A percentile compares a stretch with the other conserved stretches of the same genome.
Conservation (phyloP, 2,113 vertebrate genomes). For the Pomatostomus ruficeps region DNA sequence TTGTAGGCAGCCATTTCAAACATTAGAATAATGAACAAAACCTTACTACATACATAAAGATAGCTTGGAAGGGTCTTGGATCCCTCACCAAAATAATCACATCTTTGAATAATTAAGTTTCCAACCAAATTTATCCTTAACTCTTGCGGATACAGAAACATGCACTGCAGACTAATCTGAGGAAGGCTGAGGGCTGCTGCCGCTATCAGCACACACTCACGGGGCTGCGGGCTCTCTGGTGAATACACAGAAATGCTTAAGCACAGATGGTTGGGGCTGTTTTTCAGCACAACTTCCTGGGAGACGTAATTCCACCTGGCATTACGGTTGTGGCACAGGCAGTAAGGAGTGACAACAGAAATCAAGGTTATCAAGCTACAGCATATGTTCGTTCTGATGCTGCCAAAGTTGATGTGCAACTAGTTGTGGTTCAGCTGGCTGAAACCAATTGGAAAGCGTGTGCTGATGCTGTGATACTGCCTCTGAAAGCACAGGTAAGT, state of each 20-base stretch:
- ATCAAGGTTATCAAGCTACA: conserved; percentile 65
- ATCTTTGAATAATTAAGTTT: neutral
- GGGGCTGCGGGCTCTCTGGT: neutral
- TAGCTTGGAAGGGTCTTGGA: neutral
- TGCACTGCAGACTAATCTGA: rapidly evolving
- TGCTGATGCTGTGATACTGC: conserved; percentile 45
- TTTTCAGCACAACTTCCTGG: conserved; percentile 59
- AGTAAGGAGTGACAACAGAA: conserved; percentile 54
- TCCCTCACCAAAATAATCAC: neutral
- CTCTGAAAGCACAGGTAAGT: conserved; percentile 64
- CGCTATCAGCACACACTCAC: neutral
- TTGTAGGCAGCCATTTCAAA: neutral
- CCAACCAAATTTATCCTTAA: neutral
- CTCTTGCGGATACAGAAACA: neutral
- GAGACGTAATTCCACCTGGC: conserved; percentile 22
- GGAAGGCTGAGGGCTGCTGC: neutral
- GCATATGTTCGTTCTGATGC: conserved; percentile 38
- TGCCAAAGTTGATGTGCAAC: conserved; percentile 47
- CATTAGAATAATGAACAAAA: neutral
- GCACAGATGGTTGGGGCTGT: conserved; percentile 27
- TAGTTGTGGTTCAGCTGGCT: conserved; percentile 57
- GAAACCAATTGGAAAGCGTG: conserved; percentile 58
- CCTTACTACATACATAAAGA: neutral
- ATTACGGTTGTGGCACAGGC: conserved; percentile 57
- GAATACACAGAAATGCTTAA: neutral